These are phyloP conservation scores for Adoxophyes honmai DNA, from an alignment of 1,140 invertebrate genomes.

Conservation along the genomic window DNA sequence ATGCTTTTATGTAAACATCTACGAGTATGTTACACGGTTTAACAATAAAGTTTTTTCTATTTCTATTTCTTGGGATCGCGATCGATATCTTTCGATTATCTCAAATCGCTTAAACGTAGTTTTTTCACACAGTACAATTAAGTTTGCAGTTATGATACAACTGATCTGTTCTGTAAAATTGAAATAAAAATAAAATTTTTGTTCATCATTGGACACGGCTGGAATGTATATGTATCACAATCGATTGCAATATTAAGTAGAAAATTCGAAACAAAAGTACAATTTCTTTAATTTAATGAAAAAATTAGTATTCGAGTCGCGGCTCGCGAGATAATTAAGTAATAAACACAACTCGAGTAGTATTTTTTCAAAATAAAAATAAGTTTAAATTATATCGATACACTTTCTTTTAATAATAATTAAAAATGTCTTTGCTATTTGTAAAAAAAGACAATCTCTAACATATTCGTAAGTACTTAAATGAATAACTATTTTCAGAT, in stretches of 20 bases:
- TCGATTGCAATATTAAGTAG: conserved; percentile 5
- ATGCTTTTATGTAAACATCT: too few species aligned
- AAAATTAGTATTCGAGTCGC: conserved; percentile 9
- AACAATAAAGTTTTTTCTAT: too few species aligned
- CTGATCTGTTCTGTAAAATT: too few species aligned
- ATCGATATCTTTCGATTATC: too few species aligned
- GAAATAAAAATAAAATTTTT: not conserved
- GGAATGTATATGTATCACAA: conserved; percentile 12
- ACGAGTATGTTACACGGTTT: too few species aligned
- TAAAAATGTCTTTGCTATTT: conserved; percentile 14
- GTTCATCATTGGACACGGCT: conserved; percentile 5
- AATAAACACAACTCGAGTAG: conserved; percentile 6
- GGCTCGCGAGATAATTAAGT: not conserved
- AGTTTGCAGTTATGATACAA: too few species aligned
- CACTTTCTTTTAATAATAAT: conserved; percentile 5
- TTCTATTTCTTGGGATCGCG: too few species aligned
- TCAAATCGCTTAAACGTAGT: too few species aligned
- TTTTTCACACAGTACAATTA: too few species aligned
- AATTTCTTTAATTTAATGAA: not conserved
- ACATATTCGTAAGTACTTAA: not conserved
- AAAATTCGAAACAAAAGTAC: not conserved
- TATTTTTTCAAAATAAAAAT: conserved; percentile 3
- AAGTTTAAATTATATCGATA: conserved; percentile 15
- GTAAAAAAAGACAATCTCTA: conserved; percentile 10
- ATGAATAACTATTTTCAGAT: not conserved